Evolutionary conservation across 2,888 invertebrate species (phyloP).

Genomic region (Eilema sororculum): DNA sequence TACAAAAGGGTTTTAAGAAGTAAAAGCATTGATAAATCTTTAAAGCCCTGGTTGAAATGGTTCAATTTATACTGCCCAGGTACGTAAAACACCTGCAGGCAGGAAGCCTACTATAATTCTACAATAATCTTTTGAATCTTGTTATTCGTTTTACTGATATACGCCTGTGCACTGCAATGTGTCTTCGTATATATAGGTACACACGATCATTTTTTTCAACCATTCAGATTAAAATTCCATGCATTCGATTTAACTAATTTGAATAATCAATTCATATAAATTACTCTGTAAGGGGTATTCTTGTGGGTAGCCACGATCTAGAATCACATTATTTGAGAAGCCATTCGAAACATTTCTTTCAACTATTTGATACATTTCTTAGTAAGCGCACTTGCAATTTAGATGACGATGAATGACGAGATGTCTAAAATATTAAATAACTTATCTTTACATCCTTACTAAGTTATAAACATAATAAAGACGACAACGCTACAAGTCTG

Average conservation of each 20-base stretch:
- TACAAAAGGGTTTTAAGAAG: not conserved
- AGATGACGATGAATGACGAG: slow-evolving; percentile 9
- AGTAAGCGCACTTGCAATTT: slow-evolving; percentile 34
- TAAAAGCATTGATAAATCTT: not conserved
- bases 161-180: slow-evolving; percentile 40
- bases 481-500: slow-evolving; percentile 65
- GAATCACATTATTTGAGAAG: slow-evolving; percentile 25
- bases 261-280: slow-evolving; percentile 58
- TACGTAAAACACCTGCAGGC: slow-evolving; percentile 38
- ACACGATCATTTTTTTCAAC: slow-evolving; percentile 43
- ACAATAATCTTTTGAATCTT: slow-evolving; percentile 48
- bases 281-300: slow-evolving; percentile 51
- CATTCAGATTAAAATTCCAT: slow-evolving; percentile 62
- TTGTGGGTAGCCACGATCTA: slow-evolving; percentile 31
- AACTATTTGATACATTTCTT: slow-evolving; percentile 27
- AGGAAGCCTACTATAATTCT: slow-evolving; percentile 45
- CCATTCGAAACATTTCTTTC: slow-evolving; percentile 39
- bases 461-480: slow-evolving; percentile 69
- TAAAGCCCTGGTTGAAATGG: slow-evolving; percentile 21
- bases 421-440: slow-evolving; percentile 10
- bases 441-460: slow-evolving; percentile 48
- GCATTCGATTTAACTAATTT: slow-evolving; percentile 54
- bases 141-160: slow-evolving; percentile 42
- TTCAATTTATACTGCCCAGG: slow-evolving; percentile 35
- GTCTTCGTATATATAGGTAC: slow-evolving; percentile 29